Percentiles rank a stretch among this genome's conserved stretches.
phyloP scores from a whole-genome alignment of 2,797 vertebrate genomes.

The Phalanger gymnotis region DNA sequence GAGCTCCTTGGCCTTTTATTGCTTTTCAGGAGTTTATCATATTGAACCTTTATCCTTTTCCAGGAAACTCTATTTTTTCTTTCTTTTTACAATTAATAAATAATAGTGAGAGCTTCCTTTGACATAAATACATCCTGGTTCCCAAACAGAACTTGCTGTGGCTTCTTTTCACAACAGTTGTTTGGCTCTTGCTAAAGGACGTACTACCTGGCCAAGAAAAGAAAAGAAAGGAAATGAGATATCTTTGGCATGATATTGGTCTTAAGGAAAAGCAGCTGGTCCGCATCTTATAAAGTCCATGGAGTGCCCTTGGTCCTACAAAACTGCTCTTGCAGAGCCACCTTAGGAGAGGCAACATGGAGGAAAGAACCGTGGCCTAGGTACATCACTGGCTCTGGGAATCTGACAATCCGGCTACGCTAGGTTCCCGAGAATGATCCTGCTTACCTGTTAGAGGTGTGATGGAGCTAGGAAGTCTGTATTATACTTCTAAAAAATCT shows the following conservation, averaged over 20 bases:
- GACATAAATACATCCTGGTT: slow-evolving; percentile 64
- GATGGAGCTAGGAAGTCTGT: rapidly evolving
- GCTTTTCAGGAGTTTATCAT: slow-evolving; percentile 77
- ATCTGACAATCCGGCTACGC: neutral
- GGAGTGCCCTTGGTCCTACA: neutral
- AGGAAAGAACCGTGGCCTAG: neutral
- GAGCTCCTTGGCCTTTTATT: slow-evolving; percentile 74
- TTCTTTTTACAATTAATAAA: slow-evolving; percentile 75
- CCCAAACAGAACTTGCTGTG: neutral
- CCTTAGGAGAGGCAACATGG: neutral
- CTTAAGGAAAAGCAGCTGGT: neutral
- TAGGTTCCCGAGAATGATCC: neutral
- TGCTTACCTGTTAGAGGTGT: neutral
- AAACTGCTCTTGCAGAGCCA: neutral
- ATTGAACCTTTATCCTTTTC: slow-evolving; percentile 77
- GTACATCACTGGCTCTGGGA: neutral
- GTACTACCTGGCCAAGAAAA: slow-evolving; percentile 7
- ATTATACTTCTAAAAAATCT: neutral
- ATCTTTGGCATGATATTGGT: rapidly evolving
- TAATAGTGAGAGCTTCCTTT: slow-evolving; percentile 69
- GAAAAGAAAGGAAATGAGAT: neutral
- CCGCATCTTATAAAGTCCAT: neutral
- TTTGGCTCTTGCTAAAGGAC: slow-evolving; percentile 4
- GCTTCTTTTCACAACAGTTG: neutral
- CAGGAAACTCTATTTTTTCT: slow-evolving; percentile 75